These are phyloP conservation scores for Protonemura montana DNA, from an alignment of 2,888 invertebrate genomes.

Conservation along the genomic window DNA sequence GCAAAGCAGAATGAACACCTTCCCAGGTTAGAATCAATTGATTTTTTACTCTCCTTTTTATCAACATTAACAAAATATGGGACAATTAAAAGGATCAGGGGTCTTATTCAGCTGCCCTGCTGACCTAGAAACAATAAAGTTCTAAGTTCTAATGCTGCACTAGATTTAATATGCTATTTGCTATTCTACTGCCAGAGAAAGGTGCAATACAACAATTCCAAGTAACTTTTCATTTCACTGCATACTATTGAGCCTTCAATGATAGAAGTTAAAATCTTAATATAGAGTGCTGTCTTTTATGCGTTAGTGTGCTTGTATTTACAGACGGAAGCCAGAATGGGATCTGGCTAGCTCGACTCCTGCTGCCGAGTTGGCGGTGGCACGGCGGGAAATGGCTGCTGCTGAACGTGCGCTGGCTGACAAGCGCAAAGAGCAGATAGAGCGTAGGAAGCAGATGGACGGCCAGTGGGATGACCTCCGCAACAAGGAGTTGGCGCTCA, in stretches of 20 bases:
- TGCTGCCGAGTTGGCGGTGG: constrained; percentile 64
- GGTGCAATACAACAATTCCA: no score
- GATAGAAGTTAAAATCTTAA: background rate
- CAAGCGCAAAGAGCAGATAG: constrained; percentile 61
- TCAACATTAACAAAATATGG: no score
- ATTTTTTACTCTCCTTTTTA: no score
- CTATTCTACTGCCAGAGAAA: no score
- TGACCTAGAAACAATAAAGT: no score
- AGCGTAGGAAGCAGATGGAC: constrained; percentile 61
- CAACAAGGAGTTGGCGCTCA: constrained; percentile 63
- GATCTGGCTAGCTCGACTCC: constrained; percentile 66
- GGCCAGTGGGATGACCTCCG: constrained; percentile 66
- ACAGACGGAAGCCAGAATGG: constrained; percentile 70
- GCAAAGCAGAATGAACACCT: constrained; percentile 63
- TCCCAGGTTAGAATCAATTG: constrained; percentile 63
- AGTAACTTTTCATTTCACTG: no score
- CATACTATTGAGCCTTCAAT: no score
- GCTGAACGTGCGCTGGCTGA: constrained; percentile 62
- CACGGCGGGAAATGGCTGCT: constrained; percentile 63
- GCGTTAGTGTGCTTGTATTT: no score
- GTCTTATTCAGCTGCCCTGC: no score
- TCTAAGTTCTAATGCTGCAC: no score
- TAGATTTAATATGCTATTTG: no score
- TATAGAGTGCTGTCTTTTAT: background rate
- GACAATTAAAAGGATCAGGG: no score